Conservation (phyloP, 2,888 invertebrate species). For the Chloroclystis v-ata region DNA sequence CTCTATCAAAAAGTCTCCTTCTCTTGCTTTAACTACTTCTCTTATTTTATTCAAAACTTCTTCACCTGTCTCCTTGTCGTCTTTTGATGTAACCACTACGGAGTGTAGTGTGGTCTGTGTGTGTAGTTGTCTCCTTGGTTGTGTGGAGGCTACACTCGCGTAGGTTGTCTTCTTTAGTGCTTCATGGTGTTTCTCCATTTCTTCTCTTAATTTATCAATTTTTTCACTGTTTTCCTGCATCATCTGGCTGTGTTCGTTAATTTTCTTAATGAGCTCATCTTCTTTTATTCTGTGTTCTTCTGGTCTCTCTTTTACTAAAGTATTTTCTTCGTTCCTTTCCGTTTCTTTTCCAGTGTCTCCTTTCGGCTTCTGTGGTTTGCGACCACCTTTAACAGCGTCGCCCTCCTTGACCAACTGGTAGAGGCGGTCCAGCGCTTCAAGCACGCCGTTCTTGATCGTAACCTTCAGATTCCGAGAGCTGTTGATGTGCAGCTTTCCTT, state of each 20-base stretch:
- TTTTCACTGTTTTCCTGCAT: neutral
- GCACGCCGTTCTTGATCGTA: no score
- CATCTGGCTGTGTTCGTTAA: neutral
- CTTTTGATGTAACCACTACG: neutral
- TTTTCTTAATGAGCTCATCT: neutral
- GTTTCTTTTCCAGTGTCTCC: no score
- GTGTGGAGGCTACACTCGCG: neutral
- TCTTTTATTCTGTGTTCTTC: neutral
- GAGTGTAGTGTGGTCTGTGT: neutral
- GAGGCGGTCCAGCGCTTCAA: no score
- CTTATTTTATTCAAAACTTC: neutral
- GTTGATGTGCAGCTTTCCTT: no score
- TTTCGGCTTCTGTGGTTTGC: no score
- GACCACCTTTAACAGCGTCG: no score
- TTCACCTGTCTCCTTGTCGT: neutral
- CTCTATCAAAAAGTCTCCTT: neutral
- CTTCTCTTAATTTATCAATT: neutral
- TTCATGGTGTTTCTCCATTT: neutral
- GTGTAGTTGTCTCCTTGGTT: neutral
- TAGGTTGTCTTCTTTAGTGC: neutral
- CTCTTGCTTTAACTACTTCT: neutral
- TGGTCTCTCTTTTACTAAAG: no score
- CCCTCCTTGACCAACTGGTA: no score
- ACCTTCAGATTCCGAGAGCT: no score
- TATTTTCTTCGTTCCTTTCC: no score